Percentiles rank a stretch among this genome's conserved stretches.
Evolutionary conservation across 2,113 vertebrate species (phyloP).

Genomic region (Acanthochromis polyacanthus): DNA sequence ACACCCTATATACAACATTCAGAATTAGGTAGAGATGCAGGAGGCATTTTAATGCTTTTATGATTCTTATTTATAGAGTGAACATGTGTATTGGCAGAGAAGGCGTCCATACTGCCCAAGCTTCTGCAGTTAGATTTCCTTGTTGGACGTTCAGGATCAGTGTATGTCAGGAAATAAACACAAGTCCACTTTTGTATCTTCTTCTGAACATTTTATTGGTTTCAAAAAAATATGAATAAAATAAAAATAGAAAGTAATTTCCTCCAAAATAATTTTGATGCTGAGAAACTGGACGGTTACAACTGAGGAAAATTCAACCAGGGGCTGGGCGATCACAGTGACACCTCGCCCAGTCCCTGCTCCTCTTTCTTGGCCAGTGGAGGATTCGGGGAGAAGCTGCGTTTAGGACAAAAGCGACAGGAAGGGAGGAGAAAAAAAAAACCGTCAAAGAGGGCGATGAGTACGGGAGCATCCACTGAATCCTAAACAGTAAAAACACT

Average conservation of each 20-base stretch:
- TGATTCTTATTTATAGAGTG: no score
- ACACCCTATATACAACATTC: no score
- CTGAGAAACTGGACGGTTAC: conserved; percentile 73
- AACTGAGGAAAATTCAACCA: conserved; percentile 30
- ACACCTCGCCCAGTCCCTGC: conserved; percentile 15
- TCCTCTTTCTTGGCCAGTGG: conserved; percentile 48
- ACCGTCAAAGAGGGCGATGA: neutral
- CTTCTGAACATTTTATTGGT: conserved; percentile 80
- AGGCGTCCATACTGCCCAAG: no score
- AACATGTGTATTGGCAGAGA: no score
- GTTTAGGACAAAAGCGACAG: conserved; percentile 27
- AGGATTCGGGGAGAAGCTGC: conserved; percentile 56
- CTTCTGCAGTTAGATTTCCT: no score
- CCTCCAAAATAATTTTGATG: conserved; percentile 61
- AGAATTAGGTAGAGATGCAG: no score
- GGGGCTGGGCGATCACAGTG: conserved; percentile 29
- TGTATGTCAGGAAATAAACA: neutral
- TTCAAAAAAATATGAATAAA: conserved; percentile 67
- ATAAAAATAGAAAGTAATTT: conserved; percentile 77
- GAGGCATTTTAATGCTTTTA: no score
- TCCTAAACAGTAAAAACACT: conserved; percentile 5
- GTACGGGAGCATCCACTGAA: neutral
- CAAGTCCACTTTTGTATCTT: neutral
- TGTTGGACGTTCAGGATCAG: no score
- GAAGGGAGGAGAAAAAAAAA: neutral